Conservation (phyloP, 2,797 vertebrate genomes). For the Lophotriccus pileatus region DNA sequence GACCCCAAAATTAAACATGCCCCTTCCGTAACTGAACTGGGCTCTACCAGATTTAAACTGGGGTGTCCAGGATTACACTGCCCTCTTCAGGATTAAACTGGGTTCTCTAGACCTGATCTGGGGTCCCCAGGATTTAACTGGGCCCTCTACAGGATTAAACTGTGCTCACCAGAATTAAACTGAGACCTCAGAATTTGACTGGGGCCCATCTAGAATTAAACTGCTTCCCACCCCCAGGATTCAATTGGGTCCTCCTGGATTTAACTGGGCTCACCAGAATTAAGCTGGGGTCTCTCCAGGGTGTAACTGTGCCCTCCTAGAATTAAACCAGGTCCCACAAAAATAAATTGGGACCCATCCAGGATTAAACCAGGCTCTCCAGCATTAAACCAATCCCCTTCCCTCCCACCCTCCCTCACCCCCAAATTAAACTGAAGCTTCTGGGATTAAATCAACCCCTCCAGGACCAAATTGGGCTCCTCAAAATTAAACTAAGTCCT, state of each 20-base stretch:
- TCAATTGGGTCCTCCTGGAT: not conserved
- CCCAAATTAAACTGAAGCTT: not conserved
- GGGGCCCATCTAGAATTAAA: not conserved
- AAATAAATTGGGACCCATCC: not conserved
- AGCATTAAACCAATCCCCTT: not conserved
- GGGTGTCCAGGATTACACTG: not conserved
- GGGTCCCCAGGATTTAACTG: not conserved
- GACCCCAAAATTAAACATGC: too few relatives aligned
- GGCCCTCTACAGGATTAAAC: not conserved
- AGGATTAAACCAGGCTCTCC: not conserved
- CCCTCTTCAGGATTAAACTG: not conserved
- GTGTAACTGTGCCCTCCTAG: not conserved
- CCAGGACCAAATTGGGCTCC: not conserved
- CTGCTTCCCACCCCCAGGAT: not conserved
- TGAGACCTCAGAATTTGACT: not conserved
- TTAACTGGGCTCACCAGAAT: not conserved
- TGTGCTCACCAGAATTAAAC: not conserved
- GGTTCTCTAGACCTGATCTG: not conserved
- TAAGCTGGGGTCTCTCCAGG: not conserved
- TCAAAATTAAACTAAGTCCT: not conserved
- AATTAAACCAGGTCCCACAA: not conserved
- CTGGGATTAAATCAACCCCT: not conserved
- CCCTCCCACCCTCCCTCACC: too few relatives aligned
- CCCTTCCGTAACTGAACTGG: not conserved
- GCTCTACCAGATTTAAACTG: not conserved